A percentile compares a stretch with the other conserved stretches of the same genome.
phyloP scores from a whole-genome alignment of 2,113 vertebrate species.

The Lampris megalopsis region DNA sequence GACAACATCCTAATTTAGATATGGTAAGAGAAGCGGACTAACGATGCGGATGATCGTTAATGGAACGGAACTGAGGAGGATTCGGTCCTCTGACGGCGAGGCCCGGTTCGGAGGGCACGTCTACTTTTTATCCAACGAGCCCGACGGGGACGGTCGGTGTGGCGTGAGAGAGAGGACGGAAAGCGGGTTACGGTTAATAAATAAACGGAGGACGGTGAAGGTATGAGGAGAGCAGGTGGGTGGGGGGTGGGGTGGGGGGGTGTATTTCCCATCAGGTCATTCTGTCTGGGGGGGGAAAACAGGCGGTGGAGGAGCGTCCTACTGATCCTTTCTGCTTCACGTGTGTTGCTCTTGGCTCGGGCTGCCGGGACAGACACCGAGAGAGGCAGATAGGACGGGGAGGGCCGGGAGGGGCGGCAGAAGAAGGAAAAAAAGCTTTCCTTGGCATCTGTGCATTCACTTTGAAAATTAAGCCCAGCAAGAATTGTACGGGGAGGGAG shows the following conservation, averaged over 20 bases:
- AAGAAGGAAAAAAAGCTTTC: constrained; percentile 69
- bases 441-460: constrained; percentile 84
- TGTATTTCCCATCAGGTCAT: constrained; percentile 64
- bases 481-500: constrained; percentile 76
- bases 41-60: constrained; percentile 73
- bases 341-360: constrained; percentile 79
- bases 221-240: constrained; percentile 43
- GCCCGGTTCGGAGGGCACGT: constrained; percentile 12
- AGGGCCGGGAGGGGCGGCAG: constrained; percentile 1
- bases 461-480: constrained; percentile 87
- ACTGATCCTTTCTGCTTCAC: constrained; percentile 76
- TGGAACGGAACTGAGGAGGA: constrained; percentile 54
- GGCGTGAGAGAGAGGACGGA: constrained; percentile 25
- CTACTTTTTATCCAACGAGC: constrained; percentile 7
- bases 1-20: constrained; percentile 71
- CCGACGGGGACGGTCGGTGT: not conserved
- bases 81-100: constrained; percentile 52
- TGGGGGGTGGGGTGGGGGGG: not conserved
- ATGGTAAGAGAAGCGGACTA: constrained; percentile 60
- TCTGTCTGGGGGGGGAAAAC: constrained; percentile 59
- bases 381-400: constrained; percentile 37
- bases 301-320: constrained; percentile 70
- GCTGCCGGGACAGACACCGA: constrained; percentile 71
- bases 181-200: constrained; percentile 27
- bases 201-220: not conserved